Evolutionary conservation across 2,888 invertebrate species (phyloP).

Genomic region (Netelia fuscicornis): DNA sequence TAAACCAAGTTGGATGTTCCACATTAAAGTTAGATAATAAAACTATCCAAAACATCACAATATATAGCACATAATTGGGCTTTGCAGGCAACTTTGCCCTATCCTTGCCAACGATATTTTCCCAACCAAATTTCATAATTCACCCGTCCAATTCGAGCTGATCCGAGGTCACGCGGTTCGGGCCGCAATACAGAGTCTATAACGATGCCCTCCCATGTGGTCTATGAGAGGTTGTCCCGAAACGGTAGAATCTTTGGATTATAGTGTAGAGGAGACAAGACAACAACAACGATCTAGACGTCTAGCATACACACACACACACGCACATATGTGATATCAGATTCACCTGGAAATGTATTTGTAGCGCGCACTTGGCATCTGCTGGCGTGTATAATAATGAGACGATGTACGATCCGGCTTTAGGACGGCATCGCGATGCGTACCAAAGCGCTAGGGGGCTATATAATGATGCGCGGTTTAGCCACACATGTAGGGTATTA

Average conservation of each 20-base stretch:
- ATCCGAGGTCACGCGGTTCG: not conserved
- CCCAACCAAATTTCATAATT: not conserved
- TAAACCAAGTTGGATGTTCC: too few relatives aligned
- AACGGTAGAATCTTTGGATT: not conserved
- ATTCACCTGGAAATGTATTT: not conserved
- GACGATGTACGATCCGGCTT: conserved; percentile 10
- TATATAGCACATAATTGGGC: not conserved
- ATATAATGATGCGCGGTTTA: conserved; percentile 52
- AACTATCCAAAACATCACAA: too few relatives aligned
- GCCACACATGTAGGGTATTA: conserved; percentile 38
- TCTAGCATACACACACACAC: not conserved
- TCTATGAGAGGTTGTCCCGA: not conserved
- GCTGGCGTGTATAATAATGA: conserved; percentile 25
- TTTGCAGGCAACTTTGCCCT: not conserved
- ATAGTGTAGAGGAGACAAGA: not conserved
- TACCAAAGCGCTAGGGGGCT: conserved; percentile 23
- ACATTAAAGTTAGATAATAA: too few relatives aligned
- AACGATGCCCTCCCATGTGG: not conserved
- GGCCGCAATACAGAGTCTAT: not conserved
- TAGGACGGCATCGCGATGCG: conserved; percentile 7
- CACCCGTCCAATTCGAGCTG: not conserved
- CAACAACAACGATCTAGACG: conserved; percentile 12
- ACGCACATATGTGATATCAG: not conserved
- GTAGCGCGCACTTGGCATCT: conserved; percentile 5
- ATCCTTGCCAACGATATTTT: not conserved